Evolutionary conservation across 2,113 vertebrate species (phyloP).

Genomic region (Sceloporus undulatus): DNA sequence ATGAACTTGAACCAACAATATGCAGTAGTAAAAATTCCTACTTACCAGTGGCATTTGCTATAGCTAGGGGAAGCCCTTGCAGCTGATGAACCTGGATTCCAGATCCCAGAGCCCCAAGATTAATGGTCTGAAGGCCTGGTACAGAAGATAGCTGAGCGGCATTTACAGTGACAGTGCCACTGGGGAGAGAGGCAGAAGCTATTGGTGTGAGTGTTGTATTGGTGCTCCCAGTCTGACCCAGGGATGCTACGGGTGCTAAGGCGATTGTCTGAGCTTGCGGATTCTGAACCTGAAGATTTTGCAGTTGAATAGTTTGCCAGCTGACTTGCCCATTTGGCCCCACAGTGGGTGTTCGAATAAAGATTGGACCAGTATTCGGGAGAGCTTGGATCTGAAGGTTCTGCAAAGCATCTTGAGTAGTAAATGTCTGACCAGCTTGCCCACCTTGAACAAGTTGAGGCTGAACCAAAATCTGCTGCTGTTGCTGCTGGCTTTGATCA

Average conservation of each 20-base stretch:
- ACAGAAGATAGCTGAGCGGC: conserved; percentile 91
- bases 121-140: conserved; percentile 94
- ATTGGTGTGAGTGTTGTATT: conserved; percentile 81
- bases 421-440: conserved; percentile 87
- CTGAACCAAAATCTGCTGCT: conserved; percentile 87
- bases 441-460: conserved; percentile 89
- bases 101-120: conserved; percentile 91
- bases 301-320: conserved; percentile 97
- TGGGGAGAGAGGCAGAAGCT: conserved; percentile 81
- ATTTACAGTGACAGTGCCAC: conserved; percentile 85
- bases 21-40: background rate
- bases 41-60: conserved; percentile 89
- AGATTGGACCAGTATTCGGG: conserved; percentile 90
- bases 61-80: conserved; percentile 89
- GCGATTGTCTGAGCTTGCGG: conserved; percentile 92
- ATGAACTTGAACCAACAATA: background rate
- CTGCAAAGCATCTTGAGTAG: conserved; percentile 92
- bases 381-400: conserved; percentile 93
- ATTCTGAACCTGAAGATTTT: conserved; percentile 89
- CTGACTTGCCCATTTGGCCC: conserved; percentile 95
- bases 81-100: conserved; percentile 96
- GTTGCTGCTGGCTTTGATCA: conserved; percentile 83
- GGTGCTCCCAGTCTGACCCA: conserved; percentile 85
- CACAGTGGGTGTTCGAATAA: conserved; percentile 90
- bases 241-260: conserved; percentile 89